These are phyloP conservation scores for Neocrepidodera transversa DNA, from an alignment of 2,888 invertebrate genomes.

Conservation along the genomic window DNA sequence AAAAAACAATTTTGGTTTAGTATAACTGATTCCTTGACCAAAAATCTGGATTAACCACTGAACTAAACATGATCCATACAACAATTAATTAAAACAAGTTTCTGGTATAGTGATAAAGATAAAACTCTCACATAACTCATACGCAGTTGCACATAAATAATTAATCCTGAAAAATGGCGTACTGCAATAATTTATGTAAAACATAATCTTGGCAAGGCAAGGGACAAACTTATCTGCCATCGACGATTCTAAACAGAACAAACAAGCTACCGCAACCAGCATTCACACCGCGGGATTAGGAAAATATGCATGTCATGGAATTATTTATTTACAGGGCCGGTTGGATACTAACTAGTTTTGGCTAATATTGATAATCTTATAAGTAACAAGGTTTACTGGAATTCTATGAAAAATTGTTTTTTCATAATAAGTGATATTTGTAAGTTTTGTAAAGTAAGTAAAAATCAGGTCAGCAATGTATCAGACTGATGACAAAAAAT, in stretches of 20 bases:
- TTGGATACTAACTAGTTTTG: too few species aligned
- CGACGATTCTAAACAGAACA: constrained; percentile 27
- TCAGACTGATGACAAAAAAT: too few species aligned
- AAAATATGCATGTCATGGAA: constrained; percentile 20
- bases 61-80: too few species aligned
- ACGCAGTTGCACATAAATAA: constrained; percentile 33
- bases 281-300: constrained; percentile 31
- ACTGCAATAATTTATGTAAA: constrained; percentile 35
- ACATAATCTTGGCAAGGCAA: constrained; percentile 31
- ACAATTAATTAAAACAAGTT: constrained; percentile 22
- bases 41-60: too few species aligned
- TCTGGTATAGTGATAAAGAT: constrained; percentile 33
- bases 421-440: too few species aligned
- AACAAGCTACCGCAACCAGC: constrained; percentile 24
- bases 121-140: constrained; percentile 30
- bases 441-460: too few species aligned
- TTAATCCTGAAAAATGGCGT: constrained; percentile 36
- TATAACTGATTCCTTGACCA: too few species aligned
- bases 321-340: constrained; percentile 13
- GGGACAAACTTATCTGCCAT: constrained; percentile 33
- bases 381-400: too few species aligned
- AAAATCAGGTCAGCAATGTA: too few species aligned
- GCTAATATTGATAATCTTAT: too few species aligned
- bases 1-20: too few species aligned
- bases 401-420: too few species aligned